These are phyloP conservation scores for Zhuqinia jingwanae DNA, from an alignment of 2,888 invertebrate species.

Conservation along the genomic window DNA sequence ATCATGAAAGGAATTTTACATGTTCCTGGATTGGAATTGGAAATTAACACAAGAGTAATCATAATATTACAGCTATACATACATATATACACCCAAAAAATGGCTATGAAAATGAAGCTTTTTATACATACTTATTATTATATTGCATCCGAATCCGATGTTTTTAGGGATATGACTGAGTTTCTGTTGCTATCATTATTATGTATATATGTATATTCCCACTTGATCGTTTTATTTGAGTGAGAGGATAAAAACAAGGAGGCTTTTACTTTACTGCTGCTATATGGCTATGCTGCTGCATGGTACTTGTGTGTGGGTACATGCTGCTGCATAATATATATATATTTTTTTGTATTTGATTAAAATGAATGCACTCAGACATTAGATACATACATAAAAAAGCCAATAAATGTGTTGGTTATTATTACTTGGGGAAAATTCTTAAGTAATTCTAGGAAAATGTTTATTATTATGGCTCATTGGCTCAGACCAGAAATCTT, in stretches of 20 bases:
- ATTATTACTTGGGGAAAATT: conserved; percentile 16
- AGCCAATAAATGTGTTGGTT: neutral
- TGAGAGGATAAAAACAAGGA: too few relatives aligned
- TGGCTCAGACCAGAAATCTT: neutral
- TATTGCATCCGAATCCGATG: neutral
- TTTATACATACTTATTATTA: too few relatives aligned
- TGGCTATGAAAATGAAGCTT: neutral
- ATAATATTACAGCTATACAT: neutral
- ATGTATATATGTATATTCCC: too few relatives aligned
- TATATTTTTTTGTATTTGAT: too few relatives aligned
- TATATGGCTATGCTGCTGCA: too few relatives aligned
- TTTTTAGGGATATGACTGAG: neutral
- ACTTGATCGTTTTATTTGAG: too few relatives aligned
- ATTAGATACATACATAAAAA: neutral
- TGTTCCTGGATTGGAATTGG: neutral
- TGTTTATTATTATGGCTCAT: conserved; percentile 4
- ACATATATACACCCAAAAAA: conserved; percentile 3
- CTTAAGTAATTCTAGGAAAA: neutral
- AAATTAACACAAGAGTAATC: conserved; percentile 8
- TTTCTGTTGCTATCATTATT: neutral
- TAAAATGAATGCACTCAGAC: too few relatives aligned
- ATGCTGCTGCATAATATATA: too few relatives aligned
- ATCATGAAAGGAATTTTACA: neutral
- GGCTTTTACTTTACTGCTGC: too few relatives aligned
- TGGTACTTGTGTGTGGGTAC: too few relatives aligned